Evolutionary conservation across 2,888 invertebrate species (phyloP), one percentile per base, ranked within the genome.

Genomic region (Drosophila borealis): DNA sequence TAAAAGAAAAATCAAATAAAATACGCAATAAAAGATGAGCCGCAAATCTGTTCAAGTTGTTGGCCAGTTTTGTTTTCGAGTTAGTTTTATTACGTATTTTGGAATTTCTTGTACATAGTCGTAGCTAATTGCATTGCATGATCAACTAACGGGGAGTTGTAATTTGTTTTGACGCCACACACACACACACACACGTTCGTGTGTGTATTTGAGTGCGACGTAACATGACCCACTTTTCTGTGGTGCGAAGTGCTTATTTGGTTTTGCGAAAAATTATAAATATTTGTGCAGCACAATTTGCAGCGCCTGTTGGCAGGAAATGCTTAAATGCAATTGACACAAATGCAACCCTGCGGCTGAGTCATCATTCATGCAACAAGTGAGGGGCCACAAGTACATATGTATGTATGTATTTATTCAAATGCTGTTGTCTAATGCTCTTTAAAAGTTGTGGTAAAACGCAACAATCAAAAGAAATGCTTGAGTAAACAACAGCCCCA

Each of bases 91-190:
- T 85, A 83, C 75, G 81, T 79, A 72, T 84, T 70, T 77, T 62
- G 49, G 42, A 62, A 65, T 75, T 61, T 72, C 64, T 53, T 67
- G 55, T 63, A 25, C 37, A 49, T 39, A 54, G 67, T 49, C 51
- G 61, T 41, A 61, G 70, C 68, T 87, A 84, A 84, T 85, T 88
- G 78, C 83, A 70, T 85, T 85, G 88, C 88, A 88, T 85, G 85
- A 88, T 85, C 74, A 74, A 63, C 77, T 56, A 62, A 69, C 64
- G 64, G 70, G 29, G 64, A 79, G 54, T 64, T 68, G 68, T 69
- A 77, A 68, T 79, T 63, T 73, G 62, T 48, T 48, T 73, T 76
- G 68, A 69, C 77, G 69, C 61, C 77, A 67, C 54, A 75, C 74
- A 61, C 41, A 33, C 34, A 29, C 4, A 48, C 29, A 51, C 17